phyloP scores from a whole-genome alignment of 2,797 vertebrate genomes.

The Pelodytes ibericus region DNA sequence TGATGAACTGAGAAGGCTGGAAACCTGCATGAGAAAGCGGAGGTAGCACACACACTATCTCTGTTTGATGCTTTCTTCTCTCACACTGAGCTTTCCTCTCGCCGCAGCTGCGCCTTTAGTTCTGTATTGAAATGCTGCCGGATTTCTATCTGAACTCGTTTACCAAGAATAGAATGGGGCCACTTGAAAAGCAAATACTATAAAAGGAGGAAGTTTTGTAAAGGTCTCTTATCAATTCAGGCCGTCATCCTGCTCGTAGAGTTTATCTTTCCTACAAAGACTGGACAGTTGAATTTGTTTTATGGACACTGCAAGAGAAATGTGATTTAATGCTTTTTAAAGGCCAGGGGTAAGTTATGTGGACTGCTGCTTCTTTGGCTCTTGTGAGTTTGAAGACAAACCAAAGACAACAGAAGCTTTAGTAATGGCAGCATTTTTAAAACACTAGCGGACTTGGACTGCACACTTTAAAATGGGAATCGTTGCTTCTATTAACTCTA shows the following conservation, averaged over 20 bases:
- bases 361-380: too few relatives aligned
- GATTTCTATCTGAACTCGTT: not conserved
- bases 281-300: not conserved
- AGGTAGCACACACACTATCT: constrained; percentile 73
- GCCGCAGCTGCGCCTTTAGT: not conserved
- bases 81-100: not conserved
- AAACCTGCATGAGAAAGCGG: constrained; percentile 84
- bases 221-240: not conserved
- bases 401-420: too few relatives aligned
- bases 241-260: not conserved
- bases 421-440: too few relatives aligned
- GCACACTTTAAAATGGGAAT: too few relatives aligned
- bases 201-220: not conserved
- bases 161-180: not conserved
- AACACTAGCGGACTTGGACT: too few relatives aligned
- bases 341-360: too few relatives aligned
- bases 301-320: not conserved
- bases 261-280: not conserved
- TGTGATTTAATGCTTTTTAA: too few relatives aligned
- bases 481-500: too few relatives aligned
- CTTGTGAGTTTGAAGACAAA: too few relatives aligned
- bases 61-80: not conserved
- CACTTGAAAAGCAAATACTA: not conserved
- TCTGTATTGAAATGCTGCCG: not conserved
- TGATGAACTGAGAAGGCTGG: constrained; percentile 86